These are phyloP conservation scores for Eublepharis macularius DNA, from an alignment of 2,113 vertebrate genomes.

Conservation along the genomic window DNA sequence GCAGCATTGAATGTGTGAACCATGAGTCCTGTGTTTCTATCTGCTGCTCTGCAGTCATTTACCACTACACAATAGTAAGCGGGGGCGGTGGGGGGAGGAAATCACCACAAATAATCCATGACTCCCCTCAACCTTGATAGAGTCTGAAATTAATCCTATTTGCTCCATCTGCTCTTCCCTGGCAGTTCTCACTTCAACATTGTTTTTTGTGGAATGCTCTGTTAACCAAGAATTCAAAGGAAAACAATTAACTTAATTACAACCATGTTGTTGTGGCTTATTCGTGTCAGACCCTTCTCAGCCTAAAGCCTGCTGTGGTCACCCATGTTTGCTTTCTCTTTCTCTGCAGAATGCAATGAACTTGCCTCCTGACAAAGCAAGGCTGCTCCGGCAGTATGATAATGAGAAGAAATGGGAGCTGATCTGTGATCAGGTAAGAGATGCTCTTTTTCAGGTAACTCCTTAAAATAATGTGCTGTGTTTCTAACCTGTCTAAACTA, in stretches of 20 bases:
- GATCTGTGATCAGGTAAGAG: conserved; percentile 95
- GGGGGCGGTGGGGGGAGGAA: neutral
- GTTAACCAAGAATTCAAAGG: neutral
- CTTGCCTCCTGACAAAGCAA: conserved; percentile 96
- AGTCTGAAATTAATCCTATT: neutral
- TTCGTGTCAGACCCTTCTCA: neutral
- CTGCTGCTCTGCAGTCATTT: too few relatives aligned
- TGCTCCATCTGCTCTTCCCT: accelerated
- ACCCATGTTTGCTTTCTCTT: conserved; percentile 28
- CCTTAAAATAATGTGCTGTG: accelerated
- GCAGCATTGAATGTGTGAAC: neutral
- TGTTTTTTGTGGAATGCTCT: neutral
- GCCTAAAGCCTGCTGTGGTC: neutral
- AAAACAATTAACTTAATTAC: neutral
- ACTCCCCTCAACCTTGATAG: neutral
- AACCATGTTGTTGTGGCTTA: neutral
- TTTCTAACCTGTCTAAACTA: neutral
- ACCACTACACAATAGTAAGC: neutral
- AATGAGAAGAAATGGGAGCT: conserved; percentile 99
- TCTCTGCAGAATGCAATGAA: conserved; percentile 95
- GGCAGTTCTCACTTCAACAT: neutral
- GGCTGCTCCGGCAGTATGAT: conserved; percentile 95
- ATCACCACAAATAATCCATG: neutral
- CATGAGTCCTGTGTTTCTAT: neutral
- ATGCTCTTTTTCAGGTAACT: neutral